Evolutionary conservation across 2,113 vertebrate genomes (phyloP), one percentile per base, ranked within the genome.

Genomic region (Menidia beryllina): DNA sequence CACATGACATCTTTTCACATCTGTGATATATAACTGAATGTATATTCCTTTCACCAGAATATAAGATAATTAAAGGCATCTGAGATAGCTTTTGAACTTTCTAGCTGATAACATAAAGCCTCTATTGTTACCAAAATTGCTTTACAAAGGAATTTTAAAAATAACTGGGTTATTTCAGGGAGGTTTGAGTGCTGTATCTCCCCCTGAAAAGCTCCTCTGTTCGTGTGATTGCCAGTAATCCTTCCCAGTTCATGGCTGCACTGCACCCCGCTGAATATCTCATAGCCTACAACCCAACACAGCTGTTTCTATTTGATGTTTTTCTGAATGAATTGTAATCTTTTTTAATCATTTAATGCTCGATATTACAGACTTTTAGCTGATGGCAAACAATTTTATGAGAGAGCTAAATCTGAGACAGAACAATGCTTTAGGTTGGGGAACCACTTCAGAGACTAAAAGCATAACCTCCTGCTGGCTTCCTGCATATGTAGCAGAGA

Each of bases 51-150:
- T 69, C 80, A 72, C 81, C 80, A 49, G 23, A 56, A 1, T 13
- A 15, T 41, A 41, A 69, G 90, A 81, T 74, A 75, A 91, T 95
- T 96, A 94, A 87, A 95, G 95, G 93, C 93, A 95, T 90, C 92
- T 90, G 90, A 94, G 87, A 94, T 93, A 87, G 85, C 93, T 94
- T 93, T 94, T 94, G 89, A 90, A 91, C 93, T 88, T 83, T 91
- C 30, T 10, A 86, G 79, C 90, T 89, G 49, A 58, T 83, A 79
- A 92, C 89, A 93, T 77, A 89, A 84, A 77, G 90, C 81, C 83
- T 75, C 89, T 79, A 93, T 93, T 95, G 94, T 95, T 92, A 89
- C 74, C 58, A 65, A 67, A 83, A 86, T 90, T 90, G 77, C 88
- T 48, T 72, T 91, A 92, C 88, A 93, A 89, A 89, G 88, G 90